Evolutionary conservation across 2,888 invertebrate genomes (phyloP), one percentile per base, ranked within the genome.

Genomic region (Theretra japonica): DNA sequence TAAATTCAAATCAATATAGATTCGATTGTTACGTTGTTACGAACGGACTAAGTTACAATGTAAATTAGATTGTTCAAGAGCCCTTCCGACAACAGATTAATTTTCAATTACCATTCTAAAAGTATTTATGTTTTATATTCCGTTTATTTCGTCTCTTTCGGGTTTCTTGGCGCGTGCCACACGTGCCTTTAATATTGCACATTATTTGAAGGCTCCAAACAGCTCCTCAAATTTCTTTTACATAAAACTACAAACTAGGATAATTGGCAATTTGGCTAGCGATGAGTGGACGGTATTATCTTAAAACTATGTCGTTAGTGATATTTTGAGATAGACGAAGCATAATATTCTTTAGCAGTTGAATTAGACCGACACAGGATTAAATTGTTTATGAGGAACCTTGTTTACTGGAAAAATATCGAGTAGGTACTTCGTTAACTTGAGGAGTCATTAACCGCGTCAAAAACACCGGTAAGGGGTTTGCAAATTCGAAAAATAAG

Each of bases 151-250:
- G 41, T 65, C 48, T 65, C 41, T 33, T 33, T 21, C 23, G 65
- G 23, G 41, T 21, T 65, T 48, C 23, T 62, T 73, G 69, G 81
- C 78, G 79, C 81, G 83, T 82, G 84, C 80, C 82, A 80, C 23
- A n/a, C n/a, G n/a, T n/a, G 69, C 77, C 77, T 75, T 75, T 82
- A 82, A 81, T 82, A 72, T 71, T 76, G 75, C 72, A 75, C 75
- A 76, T 80, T 82, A 83, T 83, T 79, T 82, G 68, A 30, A 68
- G 53, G 72, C 75, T 72, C 76, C 73, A 81, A 80, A 77, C 75
- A 74, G 76, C 76, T 74, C 76, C 76, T 79, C 75, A 78, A 41
- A 41, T 41, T 41, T 41, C 11, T 65, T 65, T 48, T 25, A 17
- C 65, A 23, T 23, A 41, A 65, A 65, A 41, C 48, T 30, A 19